Conservation (phyloP, 2,888 invertebrate species). For the Acleris sparsana region DNA sequence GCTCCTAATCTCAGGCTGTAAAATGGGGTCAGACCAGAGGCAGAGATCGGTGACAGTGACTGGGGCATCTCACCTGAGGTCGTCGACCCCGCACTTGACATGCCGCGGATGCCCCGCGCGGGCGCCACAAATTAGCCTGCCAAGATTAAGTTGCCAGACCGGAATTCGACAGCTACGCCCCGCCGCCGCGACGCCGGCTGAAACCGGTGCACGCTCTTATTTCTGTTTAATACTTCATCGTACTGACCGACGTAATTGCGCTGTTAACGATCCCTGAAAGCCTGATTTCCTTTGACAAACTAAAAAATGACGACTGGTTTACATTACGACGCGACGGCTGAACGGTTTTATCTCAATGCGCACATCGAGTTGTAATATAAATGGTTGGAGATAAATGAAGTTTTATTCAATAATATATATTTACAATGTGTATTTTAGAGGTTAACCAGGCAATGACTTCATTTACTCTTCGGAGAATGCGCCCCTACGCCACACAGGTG, state of each 20-base stretch:
- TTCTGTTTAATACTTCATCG: slow-evolving; percentile 25
- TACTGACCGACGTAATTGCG: slow-evolving; percentile 19
- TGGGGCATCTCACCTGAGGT: slow-evolving; percentile 62
- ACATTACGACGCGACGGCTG: neutral
- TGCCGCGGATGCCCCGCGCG: slow-evolving; percentile 54
- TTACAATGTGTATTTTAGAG: neutral
- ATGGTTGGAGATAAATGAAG: too few relatives aligned
- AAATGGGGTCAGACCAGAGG: slow-evolving; percentile 41
- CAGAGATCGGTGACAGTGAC: slow-evolving; percentile 43
- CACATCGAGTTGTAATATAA: too few relatives aligned
- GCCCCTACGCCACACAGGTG: slow-evolving; percentile 5
- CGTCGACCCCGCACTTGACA: slow-evolving; percentile 67
- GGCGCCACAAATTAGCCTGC: slow-evolving; percentile 67
- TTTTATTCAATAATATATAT: too few relatives aligned
- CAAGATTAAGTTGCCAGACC: slow-evolving; percentile 64
- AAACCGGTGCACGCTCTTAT: slow-evolving; percentile 22
- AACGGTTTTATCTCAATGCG: neutral
- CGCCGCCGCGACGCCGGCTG: slow-evolving; percentile 33
- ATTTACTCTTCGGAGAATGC: slow-evolving; percentile 1
- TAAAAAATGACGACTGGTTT: slow-evolving; percentile 16
- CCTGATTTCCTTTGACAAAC: slow-evolving; percentile 19
- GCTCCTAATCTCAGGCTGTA: slow-evolving; percentile 15
- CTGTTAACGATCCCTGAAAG: slow-evolving; percentile 14
- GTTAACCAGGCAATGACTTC: slow-evolving; percentile 2
- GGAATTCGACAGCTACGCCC: slow-evolving; percentile 52